Evolutionary conservation across 2,888 invertebrate genomes (phyloP), one percentile per base, ranked within the genome.

Genomic region (Tachystola acroxantha): DNA sequence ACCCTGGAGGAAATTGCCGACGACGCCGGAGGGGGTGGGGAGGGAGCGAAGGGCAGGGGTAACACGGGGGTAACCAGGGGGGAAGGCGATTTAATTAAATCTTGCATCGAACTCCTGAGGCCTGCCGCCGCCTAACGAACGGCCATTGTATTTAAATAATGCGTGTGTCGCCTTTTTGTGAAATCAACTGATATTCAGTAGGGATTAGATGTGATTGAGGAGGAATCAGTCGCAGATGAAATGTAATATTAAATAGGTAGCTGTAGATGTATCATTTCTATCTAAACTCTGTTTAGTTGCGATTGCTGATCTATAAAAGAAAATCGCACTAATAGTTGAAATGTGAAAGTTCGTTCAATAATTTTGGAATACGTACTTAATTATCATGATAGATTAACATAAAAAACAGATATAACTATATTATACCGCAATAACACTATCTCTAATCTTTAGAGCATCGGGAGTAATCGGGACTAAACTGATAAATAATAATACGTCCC

Each of bases 31-130:
- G 40, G 32, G 34, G 30, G 40, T 48, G 32, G 40, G 31, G 36
- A 45, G 45, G 40, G 43, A 41, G 46, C 48, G 45, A 51, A 47
- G 45, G 52, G 43, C 50, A 53, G 40, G 40, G 31, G 41, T 4
- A 10, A 3, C 5, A 41, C 43, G 46, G 45, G 42, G 43, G 39
- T 12, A 11, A 36, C 27, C 43, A 44, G 43, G 48, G 39, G 50
- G 47, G 59, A 58, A 65, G 79, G 77, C 77, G 81, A 88, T 88
- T 88, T 88, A 88, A 88, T 88, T 88, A 88, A 88, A 88, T 88
- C 88, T 88, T 88, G 85, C 88, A 86, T 88, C 86, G 88, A 88
- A 88, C 85, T 87, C 79, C 82, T 80, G 82, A 82, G 82, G 82
- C 80, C 71, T 66, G 74, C 73, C 73, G 65, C 67, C 59, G 65